phyloP scores from a whole-genome alignment of 53 echinoderm and acorn worm species.

The Paelopatides confundens region DNA sequence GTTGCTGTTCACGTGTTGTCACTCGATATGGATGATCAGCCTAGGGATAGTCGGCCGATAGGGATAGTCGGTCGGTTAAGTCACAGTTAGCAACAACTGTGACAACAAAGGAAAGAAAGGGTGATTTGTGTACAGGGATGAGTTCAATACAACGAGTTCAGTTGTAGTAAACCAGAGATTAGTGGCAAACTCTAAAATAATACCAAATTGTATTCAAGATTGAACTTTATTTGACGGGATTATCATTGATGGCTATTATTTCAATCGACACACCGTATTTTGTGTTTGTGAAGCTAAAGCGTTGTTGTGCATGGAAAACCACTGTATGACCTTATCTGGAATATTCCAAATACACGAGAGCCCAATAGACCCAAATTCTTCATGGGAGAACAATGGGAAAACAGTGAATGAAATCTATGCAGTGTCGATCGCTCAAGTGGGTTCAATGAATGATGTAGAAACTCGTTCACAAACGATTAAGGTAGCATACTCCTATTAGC shows the following conservation, averaged over 20 bases:
- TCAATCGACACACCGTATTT: constrained; percentile 56
- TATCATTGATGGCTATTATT: constrained; percentile 51
- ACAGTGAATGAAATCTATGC: background rate
- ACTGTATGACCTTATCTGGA: constrained; percentile 64
- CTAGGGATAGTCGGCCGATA: no score
- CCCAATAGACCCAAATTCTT: constrained; percentile 17
- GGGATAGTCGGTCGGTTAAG: no score
- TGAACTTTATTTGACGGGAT: constrained; percentile 69
- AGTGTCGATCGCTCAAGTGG: background rate
- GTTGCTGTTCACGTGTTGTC: no score
- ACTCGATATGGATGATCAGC: no score
- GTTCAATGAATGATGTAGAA: constrained; percentile 22
- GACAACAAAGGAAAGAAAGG: no score
- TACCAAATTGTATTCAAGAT: no score
- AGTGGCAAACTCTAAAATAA: constrained; percentile 25
- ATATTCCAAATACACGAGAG: constrained; percentile 56
- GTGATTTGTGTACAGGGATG: no score
- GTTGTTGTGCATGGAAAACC: constrained; percentile 64
- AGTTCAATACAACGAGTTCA: no score
- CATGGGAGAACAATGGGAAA: no score
- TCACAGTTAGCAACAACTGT: no score
- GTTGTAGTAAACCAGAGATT: constrained; percentile 62
- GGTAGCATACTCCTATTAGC: no score
- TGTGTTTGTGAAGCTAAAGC: constrained; percentile 56
- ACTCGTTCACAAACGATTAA: constrained; percentile 21